These are phyloP conservation scores for Limonius californicus DNA, from an alignment of 1,140 invertebrate species.

Conservation along the genomic window DNA sequence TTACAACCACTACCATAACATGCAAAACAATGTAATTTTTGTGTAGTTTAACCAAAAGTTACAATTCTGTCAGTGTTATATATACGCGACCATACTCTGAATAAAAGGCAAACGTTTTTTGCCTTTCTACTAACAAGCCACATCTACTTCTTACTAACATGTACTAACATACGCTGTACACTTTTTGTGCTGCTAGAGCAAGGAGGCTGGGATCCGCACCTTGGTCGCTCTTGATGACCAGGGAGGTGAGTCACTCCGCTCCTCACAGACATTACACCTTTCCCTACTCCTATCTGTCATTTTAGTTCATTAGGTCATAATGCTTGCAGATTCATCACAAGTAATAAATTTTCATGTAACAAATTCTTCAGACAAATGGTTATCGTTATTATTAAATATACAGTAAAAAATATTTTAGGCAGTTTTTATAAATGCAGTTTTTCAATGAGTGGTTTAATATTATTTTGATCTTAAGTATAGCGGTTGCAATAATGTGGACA, in stretches of 20 bases:
- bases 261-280: not conserved
- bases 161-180: constrained; percentile 53
- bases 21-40: constrained; percentile 13
- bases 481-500: too few relatives aligned
- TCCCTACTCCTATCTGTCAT: constrained; percentile 11
- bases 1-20: constrained; percentile 45
- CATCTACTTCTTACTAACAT: constrained; percentile 6
- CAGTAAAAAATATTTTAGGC: too few relatives aligned
- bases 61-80: too few relatives aligned
- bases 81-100: too few relatives aligned
- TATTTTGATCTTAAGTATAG: too few relatives aligned
- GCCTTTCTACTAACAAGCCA: constrained; percentile 2
- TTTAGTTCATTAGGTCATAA: too few relatives aligned
- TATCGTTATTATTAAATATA: too few relatives aligned
- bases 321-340: too few relatives aligned
- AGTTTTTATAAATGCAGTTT: too few relatives aligned
- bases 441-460: too few relatives aligned
- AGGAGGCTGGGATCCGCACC: constrained; percentile 98
- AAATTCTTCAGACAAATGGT: too few relatives aligned
- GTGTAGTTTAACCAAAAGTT: not conserved
- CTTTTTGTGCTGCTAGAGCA: constrained; percentile 88
- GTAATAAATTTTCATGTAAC: too few relatives aligned
- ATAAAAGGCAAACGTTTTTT: not conserved
- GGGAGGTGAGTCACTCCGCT: constrained; percentile 83
- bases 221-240: constrained; percentile 98